Conservation (phyloP, 2,888 invertebrate species). For the Piscicola geometra region DNA sequence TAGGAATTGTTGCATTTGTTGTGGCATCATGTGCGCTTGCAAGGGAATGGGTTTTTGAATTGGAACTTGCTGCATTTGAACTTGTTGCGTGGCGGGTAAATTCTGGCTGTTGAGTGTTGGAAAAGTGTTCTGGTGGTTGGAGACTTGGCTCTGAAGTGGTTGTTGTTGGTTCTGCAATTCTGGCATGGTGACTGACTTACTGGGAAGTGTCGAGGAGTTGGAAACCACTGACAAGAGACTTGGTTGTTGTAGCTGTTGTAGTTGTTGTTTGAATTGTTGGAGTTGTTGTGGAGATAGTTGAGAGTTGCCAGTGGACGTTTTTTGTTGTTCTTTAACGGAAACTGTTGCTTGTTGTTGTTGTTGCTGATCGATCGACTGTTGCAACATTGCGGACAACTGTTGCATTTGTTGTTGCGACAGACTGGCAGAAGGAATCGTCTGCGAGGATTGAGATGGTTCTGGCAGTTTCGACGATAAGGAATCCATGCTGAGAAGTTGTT, state of each 20-base stretch:
- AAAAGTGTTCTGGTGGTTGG: slow-evolving; percentile 1
- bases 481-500: not conserved
- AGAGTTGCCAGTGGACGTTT: not conserved
- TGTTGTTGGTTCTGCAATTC: slow-evolving; percentile 14
- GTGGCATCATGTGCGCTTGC: slow-evolving; percentile 13
- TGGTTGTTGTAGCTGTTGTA: slow-evolving; percentile 9
- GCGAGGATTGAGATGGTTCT: slow-evolving; percentile 5
- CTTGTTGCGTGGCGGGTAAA: not conserved
- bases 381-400: not conserved
- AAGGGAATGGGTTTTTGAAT: slow-evolving; percentile 31
- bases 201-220: not conserved
- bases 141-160: not conserved
- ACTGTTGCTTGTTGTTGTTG: not conserved
- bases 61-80: not conserved
- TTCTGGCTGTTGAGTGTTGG: slow-evolving; percentile 8
- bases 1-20: not conserved
- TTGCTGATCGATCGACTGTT: not conserved
- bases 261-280: slow-evolving; percentile 20
- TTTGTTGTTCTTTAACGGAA: too few relatives aligned
- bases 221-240: not conserved
- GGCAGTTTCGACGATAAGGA: not conserved
- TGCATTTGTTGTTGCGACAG: slow-evolving; percentile 25
- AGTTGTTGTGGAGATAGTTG: not conserved
- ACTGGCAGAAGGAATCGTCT: not conserved
- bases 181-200: slow-evolving; percentile 31